Conservation (phyloP, 1,140 invertebrate species). For the Teleogryllus occipitalis region DNA sequence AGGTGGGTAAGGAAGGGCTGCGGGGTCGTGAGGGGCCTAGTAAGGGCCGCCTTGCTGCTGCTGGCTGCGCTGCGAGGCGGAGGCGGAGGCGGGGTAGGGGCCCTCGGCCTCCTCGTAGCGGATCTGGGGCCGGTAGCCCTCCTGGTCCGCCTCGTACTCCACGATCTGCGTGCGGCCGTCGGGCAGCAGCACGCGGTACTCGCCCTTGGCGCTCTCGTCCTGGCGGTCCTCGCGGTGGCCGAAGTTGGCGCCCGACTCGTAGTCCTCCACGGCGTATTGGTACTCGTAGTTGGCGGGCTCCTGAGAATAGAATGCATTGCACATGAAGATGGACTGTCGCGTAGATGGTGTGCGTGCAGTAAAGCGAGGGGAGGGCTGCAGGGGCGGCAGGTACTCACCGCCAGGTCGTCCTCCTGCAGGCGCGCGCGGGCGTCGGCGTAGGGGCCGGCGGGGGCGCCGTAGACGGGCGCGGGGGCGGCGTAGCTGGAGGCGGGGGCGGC, state of each 20-base stretch:
- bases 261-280: conserved; percentile 72
- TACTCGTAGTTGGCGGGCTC: conserved; percentile 81
- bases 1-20: background rate
- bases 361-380: background rate
- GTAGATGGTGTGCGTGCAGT: too few species aligned
- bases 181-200: conserved; percentile 76
- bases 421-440: too few species aligned
- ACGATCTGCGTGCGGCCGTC: conserved; percentile 80
- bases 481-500: too few species aligned
- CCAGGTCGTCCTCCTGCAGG: background rate
- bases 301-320: background rate
- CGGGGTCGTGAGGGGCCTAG: background rate
- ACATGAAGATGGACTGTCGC: background rate
- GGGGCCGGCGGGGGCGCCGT: too few species aligned
- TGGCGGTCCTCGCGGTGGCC: conserved; percentile 68
- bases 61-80: too few species aligned
- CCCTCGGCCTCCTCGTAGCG: background rate
- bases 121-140: conserved; percentile 39
- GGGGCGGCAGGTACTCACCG: background rate
- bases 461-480: too few species aligned
- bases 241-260: conserved; percentile 65
- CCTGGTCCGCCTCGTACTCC: conserved; percentile 69
- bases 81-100: background rate
- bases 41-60: background rate
- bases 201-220: conserved; percentile 67